These are phyloP conservation scores for Asobara japonica DNA, from an alignment of 1,140 invertebrate genomes.

Conservation along the genomic window DNA sequence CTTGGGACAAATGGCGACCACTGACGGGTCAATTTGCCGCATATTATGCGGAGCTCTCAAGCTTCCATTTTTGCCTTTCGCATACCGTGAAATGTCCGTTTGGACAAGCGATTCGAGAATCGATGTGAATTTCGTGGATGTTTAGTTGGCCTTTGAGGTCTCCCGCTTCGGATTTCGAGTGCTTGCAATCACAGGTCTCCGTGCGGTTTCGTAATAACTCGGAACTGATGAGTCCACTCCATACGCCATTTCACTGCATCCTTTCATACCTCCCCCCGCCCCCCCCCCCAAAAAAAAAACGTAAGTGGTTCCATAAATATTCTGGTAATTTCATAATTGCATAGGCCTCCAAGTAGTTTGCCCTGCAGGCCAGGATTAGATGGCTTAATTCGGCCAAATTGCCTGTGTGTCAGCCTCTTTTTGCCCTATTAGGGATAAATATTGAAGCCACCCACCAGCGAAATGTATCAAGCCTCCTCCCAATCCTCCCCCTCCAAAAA, in stretches of 20 bases:
- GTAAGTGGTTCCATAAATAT: background rate
- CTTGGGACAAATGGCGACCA: too few relatives aligned
- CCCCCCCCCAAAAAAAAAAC: background rate
- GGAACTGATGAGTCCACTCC: background rate
- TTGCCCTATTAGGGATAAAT: background rate
- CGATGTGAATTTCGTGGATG: background rate
- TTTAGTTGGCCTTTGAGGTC: background rate
- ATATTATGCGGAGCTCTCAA: too few relatives aligned
- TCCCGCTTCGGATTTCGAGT: background rate
- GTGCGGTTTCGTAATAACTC: background rate
- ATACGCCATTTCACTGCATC: background rate
- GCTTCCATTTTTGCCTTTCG: too few relatives aligned
- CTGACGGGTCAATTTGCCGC: too few relatives aligned
- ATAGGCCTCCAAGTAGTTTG: background rate
- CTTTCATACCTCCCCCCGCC: too few relatives aligned
- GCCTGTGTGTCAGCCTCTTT: background rate
- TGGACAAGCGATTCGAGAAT: background rate
- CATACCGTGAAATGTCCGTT: background rate
- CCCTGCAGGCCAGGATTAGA: background rate
- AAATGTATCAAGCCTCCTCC: background rate
- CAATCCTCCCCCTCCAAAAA: too few relatives aligned
- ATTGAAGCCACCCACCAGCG: background rate
- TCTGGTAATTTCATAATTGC: background rate
- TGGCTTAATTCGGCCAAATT: conserved; percentile 1
- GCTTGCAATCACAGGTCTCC: background rate